phyloP scores from a whole-genome alignment of 2,888 invertebrate genomes.

The Branchinecta sandiegonensis region DNA sequence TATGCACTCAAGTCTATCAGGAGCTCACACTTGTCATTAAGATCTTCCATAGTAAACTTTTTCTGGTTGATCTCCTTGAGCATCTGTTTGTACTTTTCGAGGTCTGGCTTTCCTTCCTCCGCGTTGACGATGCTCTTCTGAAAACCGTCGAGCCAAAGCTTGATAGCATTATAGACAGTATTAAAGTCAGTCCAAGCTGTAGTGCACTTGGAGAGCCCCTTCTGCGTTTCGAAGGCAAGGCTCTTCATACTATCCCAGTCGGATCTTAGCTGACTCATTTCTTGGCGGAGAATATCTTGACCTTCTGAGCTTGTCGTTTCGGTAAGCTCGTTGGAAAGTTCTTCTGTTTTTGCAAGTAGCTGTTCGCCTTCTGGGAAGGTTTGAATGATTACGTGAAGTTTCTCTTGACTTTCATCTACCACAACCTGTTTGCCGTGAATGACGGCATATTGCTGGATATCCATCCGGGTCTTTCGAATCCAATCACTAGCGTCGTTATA shows the following conservation, averaged over 20 bases:
- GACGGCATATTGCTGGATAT: slow-evolving; percentile 68
- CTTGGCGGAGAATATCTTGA: slow-evolving; percentile 61
- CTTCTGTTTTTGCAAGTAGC: slow-evolving; percentile 54
- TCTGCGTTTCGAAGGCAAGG: slow-evolving; percentile 59
- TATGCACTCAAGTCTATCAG: slow-evolving; percentile 73
- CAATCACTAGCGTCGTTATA: slow-evolving; percentile 70
- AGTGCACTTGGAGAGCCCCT: slow-evolving; percentile 56
- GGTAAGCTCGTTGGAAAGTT: slow-evolving; percentile 56
- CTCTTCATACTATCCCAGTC: slow-evolving; percentile 70
- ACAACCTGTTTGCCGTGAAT: slow-evolving; percentile 68
- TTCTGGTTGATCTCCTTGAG: slow-evolving; percentile 58
- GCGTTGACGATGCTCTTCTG: slow-evolving; percentile 46
- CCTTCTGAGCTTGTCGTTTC: slow-evolving; percentile 66
- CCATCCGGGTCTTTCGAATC: slow-evolving; percentile 62
- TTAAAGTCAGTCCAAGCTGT: slow-evolving; percentile 67
- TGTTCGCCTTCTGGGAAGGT: slow-evolving; percentile 56
- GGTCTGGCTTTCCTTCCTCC: slow-evolving; percentile 44
- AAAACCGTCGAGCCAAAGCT: slow-evolving; percentile 56
- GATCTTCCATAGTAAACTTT: slow-evolving; percentile 61
- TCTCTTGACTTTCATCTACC: slow-evolving; percentile 53
- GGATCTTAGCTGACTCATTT: slow-evolving; percentile 58
- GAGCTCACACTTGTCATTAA: slow-evolving; percentile 72
- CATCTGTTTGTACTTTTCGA: slow-evolving; percentile 33
- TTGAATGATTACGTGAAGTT: slow-evolving; percentile 51
- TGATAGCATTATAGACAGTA: slow-evolving; percentile 54